phyloP scores from a whole-genome alignment of 2,888 invertebrate genomes.

The Orthosia incerta region DNA sequence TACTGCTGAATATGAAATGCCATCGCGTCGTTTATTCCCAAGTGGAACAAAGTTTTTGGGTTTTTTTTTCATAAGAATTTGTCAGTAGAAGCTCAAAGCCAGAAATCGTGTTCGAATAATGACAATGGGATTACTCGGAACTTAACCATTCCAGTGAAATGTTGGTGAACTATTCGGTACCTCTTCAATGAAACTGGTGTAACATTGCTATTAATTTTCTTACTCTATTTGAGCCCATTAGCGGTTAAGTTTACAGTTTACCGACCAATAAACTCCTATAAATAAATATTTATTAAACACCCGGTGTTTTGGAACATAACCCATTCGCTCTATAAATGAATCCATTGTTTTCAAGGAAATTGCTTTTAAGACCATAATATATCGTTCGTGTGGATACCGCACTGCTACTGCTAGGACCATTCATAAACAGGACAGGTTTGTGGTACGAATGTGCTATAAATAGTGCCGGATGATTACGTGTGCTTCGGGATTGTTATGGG shows the following conservation, averaged over 20 bases:
- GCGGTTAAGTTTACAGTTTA: slow-evolving; percentile 7
- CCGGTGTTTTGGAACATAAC: slow-evolving; percentile 21
- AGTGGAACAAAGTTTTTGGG: too few species aligned
- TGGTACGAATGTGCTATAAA: slow-evolving; percentile 45
- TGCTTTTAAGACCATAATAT: slow-evolving; percentile 36
- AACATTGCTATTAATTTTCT: slow-evolving; percentile 3
- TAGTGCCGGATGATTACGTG: slow-evolving; percentile 41
- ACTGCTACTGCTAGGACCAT: slow-evolving; percentile 23
- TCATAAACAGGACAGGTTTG: slow-evolving; percentile 55
- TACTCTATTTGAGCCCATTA: background rate
- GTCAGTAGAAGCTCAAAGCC: too few species aligned
- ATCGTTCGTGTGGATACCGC: slow-evolving; percentile 26
- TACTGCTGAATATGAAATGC: too few species aligned
- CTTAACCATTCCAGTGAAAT: too few species aligned
- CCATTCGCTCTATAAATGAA: slow-evolving; percentile 42
- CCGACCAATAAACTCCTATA: background rate
- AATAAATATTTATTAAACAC: slow-evolving; percentile 45
- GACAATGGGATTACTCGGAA: too few species aligned
- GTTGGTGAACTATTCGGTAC: too few species aligned
- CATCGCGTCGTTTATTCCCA: too few species aligned
- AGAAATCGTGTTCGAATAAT: too few species aligned
- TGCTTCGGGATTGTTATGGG: slow-evolving; percentile 46
- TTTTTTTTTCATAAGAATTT: too few species aligned
- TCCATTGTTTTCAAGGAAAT: slow-evolving; percentile 44
- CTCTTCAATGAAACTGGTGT: too few species aligned